A percentile compares a stretch with the other conserved stretches of the same genome.
phyloP scores from a whole-genome alignment of 2,797 vertebrate genomes.

The Nannoperca australis region DNA sequence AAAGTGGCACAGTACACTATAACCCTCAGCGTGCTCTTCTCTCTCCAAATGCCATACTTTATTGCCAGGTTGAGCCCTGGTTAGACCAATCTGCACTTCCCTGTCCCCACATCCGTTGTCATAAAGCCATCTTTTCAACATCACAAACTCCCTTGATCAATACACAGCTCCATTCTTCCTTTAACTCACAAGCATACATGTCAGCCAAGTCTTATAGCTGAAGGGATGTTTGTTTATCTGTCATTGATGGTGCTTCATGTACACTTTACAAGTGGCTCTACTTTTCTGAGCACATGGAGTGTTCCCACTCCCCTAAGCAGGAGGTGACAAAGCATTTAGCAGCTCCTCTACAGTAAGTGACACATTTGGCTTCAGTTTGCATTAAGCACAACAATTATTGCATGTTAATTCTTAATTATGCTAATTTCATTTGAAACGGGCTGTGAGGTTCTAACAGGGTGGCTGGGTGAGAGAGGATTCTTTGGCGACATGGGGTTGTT shows the following conservation, averaged over 20 bases:
- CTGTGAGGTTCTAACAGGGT: conserved; percentile 92
- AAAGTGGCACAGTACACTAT: conserved; percentile 49
- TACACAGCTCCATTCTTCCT: conserved; percentile 34
- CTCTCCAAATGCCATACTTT: conserved; percentile 85
- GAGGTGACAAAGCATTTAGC: conserved; percentile 93
- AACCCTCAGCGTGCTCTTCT: conserved; percentile 59
- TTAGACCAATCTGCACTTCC: conserved; percentile 74
- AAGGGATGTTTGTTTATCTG: conserved; percentile 50
- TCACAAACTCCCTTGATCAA: conserved; percentile 67
- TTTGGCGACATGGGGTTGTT: conserved; percentile 85
- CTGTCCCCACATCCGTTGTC: conserved; percentile 54
- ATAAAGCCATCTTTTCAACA: conserved; percentile 61
- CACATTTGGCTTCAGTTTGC: conserved; percentile 95
- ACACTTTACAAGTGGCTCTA: conserved; percentile 30
- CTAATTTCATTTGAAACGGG: conserved; percentile 94
- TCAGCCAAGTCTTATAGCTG: conserved; percentile 32
- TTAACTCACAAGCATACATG: conserved; percentile 31
- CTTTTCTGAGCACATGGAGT: conserved; percentile 71
- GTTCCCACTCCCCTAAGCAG: conserved; percentile 89
- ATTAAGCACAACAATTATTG: conserved; percentile 98
- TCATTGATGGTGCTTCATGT: conserved; percentile 35
- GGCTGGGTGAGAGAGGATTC: conserved; percentile 90
- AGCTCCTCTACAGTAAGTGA: conserved; percentile 91
- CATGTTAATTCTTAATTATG: conserved; percentile 99
- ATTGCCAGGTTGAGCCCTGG: conserved; percentile 76